These are phyloP conservation scores for Xenops minutus DNA, from an alignment of 2,797 vertebrate genomes.

Conservation along the genomic window DNA sequence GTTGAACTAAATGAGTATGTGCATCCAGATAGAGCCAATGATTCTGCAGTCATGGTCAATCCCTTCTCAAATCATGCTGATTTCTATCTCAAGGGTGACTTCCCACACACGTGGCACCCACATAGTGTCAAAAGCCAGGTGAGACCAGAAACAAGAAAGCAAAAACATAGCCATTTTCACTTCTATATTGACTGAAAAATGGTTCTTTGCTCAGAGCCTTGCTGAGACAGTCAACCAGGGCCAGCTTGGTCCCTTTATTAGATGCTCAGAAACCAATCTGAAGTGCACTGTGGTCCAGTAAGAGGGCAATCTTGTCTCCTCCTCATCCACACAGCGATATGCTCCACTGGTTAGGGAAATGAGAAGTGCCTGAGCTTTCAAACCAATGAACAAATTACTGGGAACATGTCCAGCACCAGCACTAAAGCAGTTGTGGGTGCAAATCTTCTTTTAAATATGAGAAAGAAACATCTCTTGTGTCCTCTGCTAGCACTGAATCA, in stretches of 20 bases:
- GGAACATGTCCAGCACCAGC: background rate
- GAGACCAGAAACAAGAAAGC: background rate
- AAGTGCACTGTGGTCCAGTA: background rate
- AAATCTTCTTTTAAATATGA: background rate
- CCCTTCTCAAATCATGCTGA: background rate
- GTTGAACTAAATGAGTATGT: background rate
- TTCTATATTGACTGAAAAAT: background rate
- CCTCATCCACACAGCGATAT: background rate
- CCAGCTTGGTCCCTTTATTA: background rate
- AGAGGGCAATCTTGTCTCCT: background rate
- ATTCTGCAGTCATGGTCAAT: background rate
- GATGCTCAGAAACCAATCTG: background rate
- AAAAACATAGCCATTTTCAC: background rate
- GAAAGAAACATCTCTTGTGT: background rate
- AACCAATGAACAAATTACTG: background rate
- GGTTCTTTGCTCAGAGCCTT: background rate
- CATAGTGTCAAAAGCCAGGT: background rate
- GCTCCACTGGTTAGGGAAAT: background rate
- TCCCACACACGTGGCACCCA: background rate
- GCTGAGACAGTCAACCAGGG: background rate
- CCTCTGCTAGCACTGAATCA: background rate
- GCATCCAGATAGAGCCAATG: background rate
- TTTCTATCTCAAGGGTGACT: background rate
- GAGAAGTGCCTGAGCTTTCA: background rate
- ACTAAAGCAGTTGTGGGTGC: background rate